Percentiles rank a stretch among this genome's conserved stretches.
These are phyloP conservation scores for Drosophila burlai DNA, from an alignment of 1,140 invertebrate species.

Conservation along the genomic window DNA sequence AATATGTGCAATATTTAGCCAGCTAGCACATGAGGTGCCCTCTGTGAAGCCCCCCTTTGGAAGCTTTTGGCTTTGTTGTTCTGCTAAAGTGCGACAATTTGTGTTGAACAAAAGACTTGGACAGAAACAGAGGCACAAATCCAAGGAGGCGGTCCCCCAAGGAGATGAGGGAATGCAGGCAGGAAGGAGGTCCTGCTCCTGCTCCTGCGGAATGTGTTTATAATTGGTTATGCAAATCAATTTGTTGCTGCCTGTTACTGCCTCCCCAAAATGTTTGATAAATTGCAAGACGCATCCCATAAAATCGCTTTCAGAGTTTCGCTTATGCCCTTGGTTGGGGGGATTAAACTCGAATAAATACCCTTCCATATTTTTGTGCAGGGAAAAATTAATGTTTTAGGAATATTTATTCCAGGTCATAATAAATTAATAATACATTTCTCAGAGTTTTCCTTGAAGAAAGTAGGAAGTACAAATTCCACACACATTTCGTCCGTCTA, in stretches of 20 bases:
- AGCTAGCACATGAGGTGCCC: neutral
- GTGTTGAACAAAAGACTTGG: conserved; percentile 62
- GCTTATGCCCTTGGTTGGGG: neutral
- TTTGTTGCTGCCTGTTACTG: conserved; percentile 50
- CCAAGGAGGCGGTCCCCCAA: conserved; percentile 7
- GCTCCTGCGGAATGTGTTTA: conserved; percentile 74
- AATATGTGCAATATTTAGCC: conserved; percentile 13
- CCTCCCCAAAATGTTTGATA: conserved; percentile 60
- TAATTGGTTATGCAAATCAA: conserved; percentile 84
- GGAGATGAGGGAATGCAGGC: neutral
- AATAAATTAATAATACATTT: no score
- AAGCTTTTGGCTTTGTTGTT: conserved; percentile 25
- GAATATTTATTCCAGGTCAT: neutral
- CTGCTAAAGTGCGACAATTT: conserved; percentile 76
- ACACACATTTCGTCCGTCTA: no score
- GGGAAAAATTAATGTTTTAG: neutral
- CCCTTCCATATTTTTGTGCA: neutral
- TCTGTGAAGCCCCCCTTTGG: neutral
- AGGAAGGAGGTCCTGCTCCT: neutral
- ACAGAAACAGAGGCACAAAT: conserved; percentile 22
- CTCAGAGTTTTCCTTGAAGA: no score
- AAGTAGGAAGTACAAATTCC: no score
- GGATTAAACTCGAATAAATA: neutral
- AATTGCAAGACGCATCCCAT: conserved; percentile 57
- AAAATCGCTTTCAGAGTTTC: conserved; percentile 27